A percentile compares a stretch with the other conserved stretches of the same genome.
Conservation (phyloP, 2,797 vertebrate genomes). For the Lophotriccus pileatus region DNA sequence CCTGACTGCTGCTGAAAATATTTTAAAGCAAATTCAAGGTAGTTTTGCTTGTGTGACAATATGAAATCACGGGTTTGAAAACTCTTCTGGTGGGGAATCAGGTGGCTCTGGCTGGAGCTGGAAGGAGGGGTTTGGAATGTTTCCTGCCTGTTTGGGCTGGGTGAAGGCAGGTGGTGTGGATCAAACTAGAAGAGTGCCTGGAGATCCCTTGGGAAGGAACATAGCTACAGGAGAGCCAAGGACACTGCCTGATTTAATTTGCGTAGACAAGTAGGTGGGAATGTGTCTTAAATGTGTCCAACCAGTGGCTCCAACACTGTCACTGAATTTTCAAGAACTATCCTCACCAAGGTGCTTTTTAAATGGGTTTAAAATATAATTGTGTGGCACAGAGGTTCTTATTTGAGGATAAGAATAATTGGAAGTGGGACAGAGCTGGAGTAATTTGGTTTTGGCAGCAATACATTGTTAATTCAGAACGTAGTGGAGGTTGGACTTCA, state of each 20-base stretch:
- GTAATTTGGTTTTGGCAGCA: not conserved
- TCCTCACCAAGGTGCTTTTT: not conserved
- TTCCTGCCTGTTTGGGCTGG: not conserved
- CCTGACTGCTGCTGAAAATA: not conserved
- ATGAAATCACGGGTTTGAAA: not conserved
- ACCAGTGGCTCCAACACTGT: fast-evolving
- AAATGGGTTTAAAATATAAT: not conserved
- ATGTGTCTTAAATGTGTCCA: not conserved
- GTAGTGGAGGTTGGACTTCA: conserved; percentile 65
- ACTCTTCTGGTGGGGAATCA: fast-evolving
- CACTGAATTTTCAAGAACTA: not conserved
- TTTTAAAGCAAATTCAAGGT: not conserved
- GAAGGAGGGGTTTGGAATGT: not conserved
- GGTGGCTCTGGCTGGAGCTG: not conserved
- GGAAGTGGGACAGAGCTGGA: not conserved
- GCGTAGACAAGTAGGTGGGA: fast-evolving
- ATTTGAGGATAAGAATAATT: not conserved
- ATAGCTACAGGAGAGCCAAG: not conserved
- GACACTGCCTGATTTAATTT: not conserved
- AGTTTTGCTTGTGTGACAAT: not conserved
- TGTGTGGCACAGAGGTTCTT: not conserved
- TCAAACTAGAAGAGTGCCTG: not conserved
- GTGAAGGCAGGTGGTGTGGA: not conserved
- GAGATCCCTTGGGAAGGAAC: not conserved
- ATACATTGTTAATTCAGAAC: not conserved